phyloP scores from a whole-genome alignment of 2,113 vertebrate genomes.

The Istiophorus platypterus region DNA sequence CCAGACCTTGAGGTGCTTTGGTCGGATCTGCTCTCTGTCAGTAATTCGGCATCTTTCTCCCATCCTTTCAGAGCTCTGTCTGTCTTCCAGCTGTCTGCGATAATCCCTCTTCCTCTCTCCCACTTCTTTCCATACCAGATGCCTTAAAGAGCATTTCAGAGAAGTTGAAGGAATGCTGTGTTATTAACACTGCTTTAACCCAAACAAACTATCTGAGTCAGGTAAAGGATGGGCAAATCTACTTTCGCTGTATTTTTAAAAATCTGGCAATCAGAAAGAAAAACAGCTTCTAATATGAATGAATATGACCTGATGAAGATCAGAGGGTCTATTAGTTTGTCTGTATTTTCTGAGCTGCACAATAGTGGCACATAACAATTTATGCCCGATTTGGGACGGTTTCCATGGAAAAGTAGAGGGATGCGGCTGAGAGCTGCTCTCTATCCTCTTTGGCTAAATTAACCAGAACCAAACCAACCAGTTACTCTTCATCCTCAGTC shows the following conservation, averaged over 20 bases:
- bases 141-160: constrained; percentile 6
- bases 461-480: too few relatives aligned
- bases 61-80: not conserved
- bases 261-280: not conserved
- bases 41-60: not conserved
- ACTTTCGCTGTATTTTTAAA: not conserved
- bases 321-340: too few relatives aligned
- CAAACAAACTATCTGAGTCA: not conserved
- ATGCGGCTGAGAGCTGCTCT: too few relatives aligned
- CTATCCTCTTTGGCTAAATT: too few relatives aligned
- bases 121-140: constrained; percentile 32
- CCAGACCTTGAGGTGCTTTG: not conserved
- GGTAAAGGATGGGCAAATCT: not conserved
- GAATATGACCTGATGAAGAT: too few relatives aligned
- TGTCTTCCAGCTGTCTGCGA: constrained; percentile 33
- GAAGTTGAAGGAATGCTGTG: not conserved
- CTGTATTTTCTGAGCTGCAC: too few relatives aligned
- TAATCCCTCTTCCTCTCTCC: constrained; percentile 8
- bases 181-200: not conserved
- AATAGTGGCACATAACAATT: too few relatives aligned
- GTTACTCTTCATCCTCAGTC: too few relatives aligned
- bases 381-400: too few relatives aligned
- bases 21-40: not conserved
- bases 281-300: not conserved
- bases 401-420: too few relatives aligned